Evolutionary conservation across 92 coral and sea anemone species (phyloP).

Genomic region (Anthopleura xanthogrammica): DNA sequence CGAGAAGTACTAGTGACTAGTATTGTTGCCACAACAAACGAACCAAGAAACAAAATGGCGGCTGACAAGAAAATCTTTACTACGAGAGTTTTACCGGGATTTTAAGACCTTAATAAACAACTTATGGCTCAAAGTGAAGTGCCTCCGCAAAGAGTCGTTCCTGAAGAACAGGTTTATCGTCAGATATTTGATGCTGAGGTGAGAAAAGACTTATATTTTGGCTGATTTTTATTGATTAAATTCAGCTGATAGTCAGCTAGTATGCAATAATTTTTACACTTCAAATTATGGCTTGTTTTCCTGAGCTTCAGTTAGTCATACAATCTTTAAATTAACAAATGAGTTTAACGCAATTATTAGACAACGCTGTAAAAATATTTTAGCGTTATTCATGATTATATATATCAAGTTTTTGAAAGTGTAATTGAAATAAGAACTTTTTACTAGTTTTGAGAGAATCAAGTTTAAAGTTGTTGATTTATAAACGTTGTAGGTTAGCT

Average conservation of each 20-base stretch:
- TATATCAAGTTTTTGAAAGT: background rate
- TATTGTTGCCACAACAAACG: slow-evolving; percentile 42
- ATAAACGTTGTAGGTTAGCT: slow-evolving; percentile 52
- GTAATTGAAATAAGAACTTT: background rate
- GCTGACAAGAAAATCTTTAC: slow-evolving; percentile 3
- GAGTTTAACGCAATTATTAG: background rate
- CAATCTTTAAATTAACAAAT: background rate
- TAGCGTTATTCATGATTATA: background rate
- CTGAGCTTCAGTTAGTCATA: background rate
- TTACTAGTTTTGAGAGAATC: too few relatives aligned
- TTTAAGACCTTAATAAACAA: slow-evolving; percentile 1
- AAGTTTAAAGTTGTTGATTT: too few relatives aligned
- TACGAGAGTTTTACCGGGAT: background rate
- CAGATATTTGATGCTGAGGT: slow-evolving; percentile 98
- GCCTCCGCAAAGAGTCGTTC: slow-evolving; percentile 57
- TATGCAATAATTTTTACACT: background rate
- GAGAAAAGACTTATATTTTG: slow-evolving; percentile 3
- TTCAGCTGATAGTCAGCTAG: background rate
- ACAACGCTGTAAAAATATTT: background rate
- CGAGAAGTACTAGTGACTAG: slow-evolving; percentile 33
- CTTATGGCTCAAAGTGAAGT: slow-evolving; percentile 83
- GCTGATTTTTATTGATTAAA: background rate
- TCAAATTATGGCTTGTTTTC: background rate
- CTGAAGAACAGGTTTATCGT: slow-evolving; percentile 85
- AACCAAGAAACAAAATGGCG: slow-evolving; percentile 48